Evolutionary conservation across 2,113 vertebrate genomes (phyloP).

Genomic region (Phaethornis superciliosus): DNA sequence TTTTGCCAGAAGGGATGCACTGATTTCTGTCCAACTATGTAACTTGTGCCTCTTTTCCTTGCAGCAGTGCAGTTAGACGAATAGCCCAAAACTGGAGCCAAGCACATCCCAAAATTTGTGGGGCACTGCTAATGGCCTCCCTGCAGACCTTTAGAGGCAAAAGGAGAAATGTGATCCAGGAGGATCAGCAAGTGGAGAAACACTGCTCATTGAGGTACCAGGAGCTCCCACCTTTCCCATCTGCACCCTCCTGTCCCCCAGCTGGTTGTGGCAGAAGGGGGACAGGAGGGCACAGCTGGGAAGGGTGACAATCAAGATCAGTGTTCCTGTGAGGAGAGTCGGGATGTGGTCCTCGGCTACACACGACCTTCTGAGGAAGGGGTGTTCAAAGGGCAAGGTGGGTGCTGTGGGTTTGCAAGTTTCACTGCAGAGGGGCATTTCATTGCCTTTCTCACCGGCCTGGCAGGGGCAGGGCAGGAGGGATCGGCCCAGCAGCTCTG

Average conservation of each 20-base stretch:
- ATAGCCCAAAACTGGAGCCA: neutral
- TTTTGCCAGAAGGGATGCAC: neutral
- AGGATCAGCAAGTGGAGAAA: neutral
- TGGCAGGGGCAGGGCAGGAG: neutral
- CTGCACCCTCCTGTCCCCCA: too few species aligned
- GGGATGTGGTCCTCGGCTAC: neutral
- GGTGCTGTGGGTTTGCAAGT: too few species aligned
- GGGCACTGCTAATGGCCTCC: neutral
- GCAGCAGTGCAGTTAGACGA: neutral
- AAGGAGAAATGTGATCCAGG: neutral
- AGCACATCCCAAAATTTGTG: neutral
- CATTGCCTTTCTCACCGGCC: accelerated
- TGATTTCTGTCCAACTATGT: neutral
- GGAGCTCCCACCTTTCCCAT: neutral
- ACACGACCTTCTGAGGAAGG: neutral
- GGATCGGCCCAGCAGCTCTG: neutral
- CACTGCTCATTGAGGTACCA: neutral
- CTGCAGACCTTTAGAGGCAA: accelerated
- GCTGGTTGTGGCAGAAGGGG: neutral
- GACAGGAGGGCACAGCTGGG: too few species aligned
- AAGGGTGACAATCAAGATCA: too few species aligned
- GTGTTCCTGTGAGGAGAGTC: neutral
- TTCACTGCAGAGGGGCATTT: too few species aligned
- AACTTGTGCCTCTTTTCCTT: neutral
- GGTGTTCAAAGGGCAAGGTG: neutral